A percentile compares a stretch with the other conserved stretches of the same genome.
These are phyloP conservation scores for Plectus sambesii DNA, from an alignment of 1,140 invertebrate species.

Conservation along the genomic window DNA sequence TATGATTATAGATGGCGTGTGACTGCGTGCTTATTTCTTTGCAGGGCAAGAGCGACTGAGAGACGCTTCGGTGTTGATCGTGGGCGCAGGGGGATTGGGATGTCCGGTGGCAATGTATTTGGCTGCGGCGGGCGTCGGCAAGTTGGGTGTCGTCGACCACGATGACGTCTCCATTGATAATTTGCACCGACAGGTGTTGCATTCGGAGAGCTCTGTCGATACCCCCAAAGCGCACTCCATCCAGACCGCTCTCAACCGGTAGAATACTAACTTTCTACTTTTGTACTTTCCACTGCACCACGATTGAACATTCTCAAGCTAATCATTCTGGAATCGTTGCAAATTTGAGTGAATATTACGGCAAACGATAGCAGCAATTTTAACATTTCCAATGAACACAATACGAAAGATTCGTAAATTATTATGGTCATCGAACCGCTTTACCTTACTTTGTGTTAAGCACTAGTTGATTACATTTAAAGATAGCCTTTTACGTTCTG, in stretches of 20 bases:
- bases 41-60: slow-evolving; percentile 66
- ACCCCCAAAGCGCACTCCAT: slow-evolving; percentile 58
- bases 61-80: slow-evolving; percentile 65
- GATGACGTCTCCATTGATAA: slow-evolving; percentile 83
- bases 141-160: slow-evolving; percentile 80
- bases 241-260: slow-evolving; percentile 22
- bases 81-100: slow-evolving; percentile 88
- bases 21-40: slow-evolving; percentile 15
- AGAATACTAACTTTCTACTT: slow-evolving; percentile 4
- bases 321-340: too few relatives aligned
- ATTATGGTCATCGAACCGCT: too few relatives aligned
- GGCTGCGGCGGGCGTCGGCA: slow-evolving; percentile 74
- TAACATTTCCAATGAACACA: too few relatives aligned
- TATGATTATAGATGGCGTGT: too few relatives aligned
- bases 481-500: too few relatives aligned
- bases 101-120: slow-evolving; percentile 81
- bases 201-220: slow-evolving; percentile 60
- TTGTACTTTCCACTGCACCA: too few relatives aligned
- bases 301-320: too few relatives aligned
- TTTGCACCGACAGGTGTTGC: slow-evolving; percentile 83
- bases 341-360: too few relatives aligned
- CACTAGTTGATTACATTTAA: too few relatives aligned
- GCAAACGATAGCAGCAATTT: too few relatives aligned
- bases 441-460: too few relatives aligned
- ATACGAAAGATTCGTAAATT: too few relatives aligned